These are phyloP conservation scores for Lycaon pictus DNA, from an alignment of 2,113 vertebrate species.

Conservation along the genomic window DNA sequence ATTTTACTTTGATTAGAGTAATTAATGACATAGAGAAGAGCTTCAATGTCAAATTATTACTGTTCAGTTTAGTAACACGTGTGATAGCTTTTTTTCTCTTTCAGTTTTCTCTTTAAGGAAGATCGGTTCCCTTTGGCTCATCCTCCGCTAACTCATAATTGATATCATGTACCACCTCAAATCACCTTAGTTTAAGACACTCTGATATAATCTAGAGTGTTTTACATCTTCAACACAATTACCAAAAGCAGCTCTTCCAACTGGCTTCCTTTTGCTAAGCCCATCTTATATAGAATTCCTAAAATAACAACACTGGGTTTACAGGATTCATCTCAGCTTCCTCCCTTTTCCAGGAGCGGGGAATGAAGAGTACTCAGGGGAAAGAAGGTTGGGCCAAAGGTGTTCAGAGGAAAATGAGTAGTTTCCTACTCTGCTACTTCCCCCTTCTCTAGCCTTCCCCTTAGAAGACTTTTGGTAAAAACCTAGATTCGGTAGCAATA, in stretches of 20 bases:
- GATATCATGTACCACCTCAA: background rate
- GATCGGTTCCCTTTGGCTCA: background rate
- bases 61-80: background rate
- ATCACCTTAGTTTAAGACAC: background rate
- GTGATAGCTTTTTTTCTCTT: background rate
- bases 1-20: background rate
- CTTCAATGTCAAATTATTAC: background rate
- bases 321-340: background rate
- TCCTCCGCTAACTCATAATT: background rate
- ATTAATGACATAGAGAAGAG: background rate
- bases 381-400: background rate
- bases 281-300: background rate
- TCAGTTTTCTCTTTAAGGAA: conserved; percentile 29
- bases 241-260: background rate
- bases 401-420: background rate
- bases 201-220: background rate
- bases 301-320: background rate
- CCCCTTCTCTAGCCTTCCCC: background rate
- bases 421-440: background rate
- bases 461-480: background rate
- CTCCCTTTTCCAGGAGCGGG: background rate
- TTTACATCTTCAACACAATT: background rate
- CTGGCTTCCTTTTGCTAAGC: background rate
- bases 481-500: background rate
- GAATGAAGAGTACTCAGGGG: background rate